Evolutionary conservation across 1,140 invertebrate genomes (phyloP).

Genomic region (Macrobrachium nipponense): DNA sequence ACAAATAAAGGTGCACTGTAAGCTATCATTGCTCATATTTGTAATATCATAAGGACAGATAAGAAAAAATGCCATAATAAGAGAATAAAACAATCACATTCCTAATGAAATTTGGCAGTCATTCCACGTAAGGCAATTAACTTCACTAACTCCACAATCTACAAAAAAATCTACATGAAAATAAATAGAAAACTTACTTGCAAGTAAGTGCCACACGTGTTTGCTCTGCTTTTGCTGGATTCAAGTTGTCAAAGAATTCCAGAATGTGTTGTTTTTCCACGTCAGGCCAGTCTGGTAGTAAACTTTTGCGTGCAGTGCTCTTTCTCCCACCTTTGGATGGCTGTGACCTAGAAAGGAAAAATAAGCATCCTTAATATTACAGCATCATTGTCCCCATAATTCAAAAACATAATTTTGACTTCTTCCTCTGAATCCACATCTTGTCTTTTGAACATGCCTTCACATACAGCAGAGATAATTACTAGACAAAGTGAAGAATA

Average conservation of each 20-base stretch:
- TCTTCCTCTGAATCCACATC: neutral
- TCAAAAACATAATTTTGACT: neutral
- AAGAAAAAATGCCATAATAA: too few relatives aligned
- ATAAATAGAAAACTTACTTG: constrained; percentile 33
- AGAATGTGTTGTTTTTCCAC: constrained; percentile 23
- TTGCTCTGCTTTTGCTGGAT: constrained; percentile 40
- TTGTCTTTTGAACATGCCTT: neutral
- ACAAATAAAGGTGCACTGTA: too few relatives aligned
- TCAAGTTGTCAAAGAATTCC: constrained; percentile 43
- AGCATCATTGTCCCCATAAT: neutral
- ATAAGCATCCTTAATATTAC: too few relatives aligned
- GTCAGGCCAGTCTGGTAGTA: constrained; percentile 28
- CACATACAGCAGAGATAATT: too few relatives aligned
- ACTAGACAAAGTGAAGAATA: too few relatives aligned
- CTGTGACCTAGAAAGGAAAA: neutral
- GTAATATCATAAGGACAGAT: too few relatives aligned
- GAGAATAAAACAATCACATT: too few relatives aligned
- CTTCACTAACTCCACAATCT: neutral
- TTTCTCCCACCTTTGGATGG: neutral
- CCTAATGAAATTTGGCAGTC: neutral
- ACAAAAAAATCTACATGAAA: neutral
- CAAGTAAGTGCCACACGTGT: constrained; percentile 39
- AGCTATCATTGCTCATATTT: too few relatives aligned
- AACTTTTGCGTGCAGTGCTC: constrained; percentile 25
- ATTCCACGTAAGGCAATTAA: neutral